phyloP scores from a whole-genome alignment of 2,888 invertebrate species.

The Scaeva pyrastri region DNA sequence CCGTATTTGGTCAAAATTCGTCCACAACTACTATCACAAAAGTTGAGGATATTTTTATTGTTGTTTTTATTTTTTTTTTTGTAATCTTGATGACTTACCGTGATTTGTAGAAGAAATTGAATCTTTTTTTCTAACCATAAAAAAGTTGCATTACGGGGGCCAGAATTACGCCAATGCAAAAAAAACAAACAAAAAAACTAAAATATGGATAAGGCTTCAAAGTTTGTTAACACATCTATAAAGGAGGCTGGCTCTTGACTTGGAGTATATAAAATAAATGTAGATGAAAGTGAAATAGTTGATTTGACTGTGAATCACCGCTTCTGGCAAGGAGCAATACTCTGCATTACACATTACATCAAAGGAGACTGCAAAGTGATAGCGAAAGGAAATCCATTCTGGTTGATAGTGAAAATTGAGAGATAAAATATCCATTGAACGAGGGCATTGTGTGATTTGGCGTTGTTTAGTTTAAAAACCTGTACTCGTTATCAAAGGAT shows the following conservation, averaged over 20 bases:
- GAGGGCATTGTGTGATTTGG: constrained; percentile 19
- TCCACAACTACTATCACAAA: constrained; percentile 64
- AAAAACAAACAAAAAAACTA: not conserved
- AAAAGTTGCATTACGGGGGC: constrained; percentile 37
- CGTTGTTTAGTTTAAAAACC: constrained; percentile 9
- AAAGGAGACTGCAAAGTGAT: constrained; percentile 31
- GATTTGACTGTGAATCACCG: constrained; percentile 25
- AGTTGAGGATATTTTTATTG: constrained; percentile 19
- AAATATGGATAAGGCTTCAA: constrained; percentile 27
- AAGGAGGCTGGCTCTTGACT: not conserved
- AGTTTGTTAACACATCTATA: constrained; percentile 51
- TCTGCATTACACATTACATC: constrained; percentile 34
- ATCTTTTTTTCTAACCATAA: constrained; percentile 61
- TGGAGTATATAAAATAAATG: no score
- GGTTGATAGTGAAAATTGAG: constrained; percentile 32
- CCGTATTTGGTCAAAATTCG: constrained; percentile 75
- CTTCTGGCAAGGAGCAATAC: constrained; percentile 22
- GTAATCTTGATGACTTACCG: constrained; percentile 66
- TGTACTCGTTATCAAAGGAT: not conserved
- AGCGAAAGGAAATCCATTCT: constrained; percentile 62
- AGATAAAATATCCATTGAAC: constrained; percentile 17
- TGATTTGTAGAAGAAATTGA: constrained; percentile 75
- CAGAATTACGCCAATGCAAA: constrained; percentile 55
- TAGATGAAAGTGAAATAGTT: constrained; percentile 70
- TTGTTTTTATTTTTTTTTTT: constrained; percentile 15